Percentiles rank a stretch among this genome's conserved stretches.
These are phyloP conservation scores for Bambusicola thoracicus DNA, from an alignment of 2,113 vertebrate genomes.

Conservation along the genomic window DNA sequence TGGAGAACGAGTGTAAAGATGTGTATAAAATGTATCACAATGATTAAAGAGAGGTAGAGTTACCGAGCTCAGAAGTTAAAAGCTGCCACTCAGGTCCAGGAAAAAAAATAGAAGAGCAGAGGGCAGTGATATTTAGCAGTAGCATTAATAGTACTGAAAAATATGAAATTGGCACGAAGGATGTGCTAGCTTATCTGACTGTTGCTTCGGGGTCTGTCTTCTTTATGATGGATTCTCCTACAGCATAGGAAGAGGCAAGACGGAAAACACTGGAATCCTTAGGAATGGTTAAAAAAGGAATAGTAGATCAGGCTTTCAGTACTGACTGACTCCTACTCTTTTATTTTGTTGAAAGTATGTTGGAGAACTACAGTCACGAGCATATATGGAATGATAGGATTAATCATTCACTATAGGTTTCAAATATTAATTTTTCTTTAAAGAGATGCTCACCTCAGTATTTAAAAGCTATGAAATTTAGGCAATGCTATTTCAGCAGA, in stretches of 20 bases:
- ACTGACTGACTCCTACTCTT: neutral
- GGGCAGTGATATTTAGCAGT: neutral
- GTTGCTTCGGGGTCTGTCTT: neutral
- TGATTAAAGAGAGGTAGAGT: neutral
- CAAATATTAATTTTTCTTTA: neutral
- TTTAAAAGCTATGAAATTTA: neutral
- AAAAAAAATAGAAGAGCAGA: neutral
- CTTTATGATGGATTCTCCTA: neutral
- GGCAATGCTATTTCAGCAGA: neutral
- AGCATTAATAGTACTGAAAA: neutral
- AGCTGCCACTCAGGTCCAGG: neutral
- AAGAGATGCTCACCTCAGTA: neutral
- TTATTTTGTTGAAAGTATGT: neutral
- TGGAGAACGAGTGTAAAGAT: neutral
- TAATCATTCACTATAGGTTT: neutral
- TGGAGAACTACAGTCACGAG: neutral
- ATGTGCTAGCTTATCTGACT: neutral
- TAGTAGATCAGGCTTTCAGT: neutral
- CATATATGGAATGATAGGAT: neutral
- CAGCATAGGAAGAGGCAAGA: neutral
- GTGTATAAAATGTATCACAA: neutral
- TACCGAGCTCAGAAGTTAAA: neutral
- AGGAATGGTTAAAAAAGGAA: neutral
- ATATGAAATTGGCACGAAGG: neutral
- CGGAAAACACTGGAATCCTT: neutral